Base-by-base conservation (phyloP, 2,888 invertebrate genomes). In the Andrena haemorrhoa region DNA sequence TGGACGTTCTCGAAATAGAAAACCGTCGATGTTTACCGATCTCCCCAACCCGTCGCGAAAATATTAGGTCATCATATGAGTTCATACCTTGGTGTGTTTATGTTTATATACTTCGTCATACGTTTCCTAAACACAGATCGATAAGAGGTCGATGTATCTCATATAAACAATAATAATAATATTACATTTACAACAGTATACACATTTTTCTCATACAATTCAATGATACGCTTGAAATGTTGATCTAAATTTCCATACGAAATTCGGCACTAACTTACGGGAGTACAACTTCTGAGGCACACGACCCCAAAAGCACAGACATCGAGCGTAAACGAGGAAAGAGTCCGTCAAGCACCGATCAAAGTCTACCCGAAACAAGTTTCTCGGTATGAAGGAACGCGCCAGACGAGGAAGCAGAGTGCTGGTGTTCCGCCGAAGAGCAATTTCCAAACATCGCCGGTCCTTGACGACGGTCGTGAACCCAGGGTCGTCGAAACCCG, bases 401-500 rank as follows among this genome's bases (percentile, higher is more conserved):
- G 7, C 23, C 61, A 20, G 33, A 33, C n/a, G n/a, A n/a, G n/a
- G 33, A 33, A 61, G 33, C 63, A 6, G 10, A 35, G 56, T 12
- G 56, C 10, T 2, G 5, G 12, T 23, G 31, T 2, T 31, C 29
- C 20, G 31, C n/a, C 31, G 66, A 51, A 2, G 16, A 16, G 31
- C 41, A 65, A 63, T 65, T 47, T 66, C 47, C 65, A 23, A 20
- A 64, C 12, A 29, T 10, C 41, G 65, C 3, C 23, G 63, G 23
- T 31, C 64, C 66, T 63, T 23, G 47, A 7, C 56, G 23, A 41
- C 20, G 66, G 41, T 53, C 64, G 53, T 71, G 74, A 83, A 60
- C 75, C 53, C 71, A 23, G 35, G 64, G 72, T 31, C 71, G 29
- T 73, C 51, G 83, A n/a, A 70, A 69, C 29, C 56, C 64, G 69